phyloP scores from a whole-genome alignment of 2,888 invertebrate genomes.

The Drosophila niveifrons region DNA sequence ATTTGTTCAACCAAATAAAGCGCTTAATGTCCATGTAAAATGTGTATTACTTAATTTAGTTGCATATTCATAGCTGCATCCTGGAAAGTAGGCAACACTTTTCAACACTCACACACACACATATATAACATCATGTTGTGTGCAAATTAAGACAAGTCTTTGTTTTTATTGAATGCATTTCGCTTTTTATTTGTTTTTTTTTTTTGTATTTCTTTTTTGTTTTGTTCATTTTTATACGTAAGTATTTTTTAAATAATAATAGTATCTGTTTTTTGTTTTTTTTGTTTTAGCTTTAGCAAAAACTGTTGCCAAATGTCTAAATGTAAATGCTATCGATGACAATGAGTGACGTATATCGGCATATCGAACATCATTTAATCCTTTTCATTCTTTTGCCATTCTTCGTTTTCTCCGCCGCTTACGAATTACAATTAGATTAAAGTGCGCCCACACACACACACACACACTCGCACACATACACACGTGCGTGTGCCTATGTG shows the following conservation, averaged over 20 bases:
- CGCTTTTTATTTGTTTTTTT: constrained; percentile 33
- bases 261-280: constrained; percentile 25
- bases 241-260: constrained; percentile 49
- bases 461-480: constrained; percentile 9
- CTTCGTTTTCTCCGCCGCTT: constrained; percentile 26
- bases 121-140: too few relatives aligned
- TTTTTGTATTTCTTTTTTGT: constrained; percentile 22
- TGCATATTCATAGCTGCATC: too few relatives aligned
- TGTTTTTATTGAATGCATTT: constrained; percentile 62
- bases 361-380: constrained; percentile 43
- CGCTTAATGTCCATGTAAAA: constrained; percentile 27
- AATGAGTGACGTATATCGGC: constrained; percentile 1
- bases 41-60: too few relatives aligned
- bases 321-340: constrained; percentile 55
- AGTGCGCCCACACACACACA: constrained; percentile 26
- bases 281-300: constrained; percentile 26
- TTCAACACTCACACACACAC: neutral
- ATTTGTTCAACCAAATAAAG: constrained; percentile 41
- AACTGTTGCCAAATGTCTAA: constrained; percentile 32
- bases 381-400: constrained; percentile 10
- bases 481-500: constrained; percentile 7
- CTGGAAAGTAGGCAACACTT: constrained; percentile 18
- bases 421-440: constrained; percentile 46
- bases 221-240: constrained; percentile 36
- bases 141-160: constrained; percentile 26